phyloP scores from a whole-genome alignment of 2,797 vertebrate genomes.

The Gastrophryne carolinensis region DNA sequence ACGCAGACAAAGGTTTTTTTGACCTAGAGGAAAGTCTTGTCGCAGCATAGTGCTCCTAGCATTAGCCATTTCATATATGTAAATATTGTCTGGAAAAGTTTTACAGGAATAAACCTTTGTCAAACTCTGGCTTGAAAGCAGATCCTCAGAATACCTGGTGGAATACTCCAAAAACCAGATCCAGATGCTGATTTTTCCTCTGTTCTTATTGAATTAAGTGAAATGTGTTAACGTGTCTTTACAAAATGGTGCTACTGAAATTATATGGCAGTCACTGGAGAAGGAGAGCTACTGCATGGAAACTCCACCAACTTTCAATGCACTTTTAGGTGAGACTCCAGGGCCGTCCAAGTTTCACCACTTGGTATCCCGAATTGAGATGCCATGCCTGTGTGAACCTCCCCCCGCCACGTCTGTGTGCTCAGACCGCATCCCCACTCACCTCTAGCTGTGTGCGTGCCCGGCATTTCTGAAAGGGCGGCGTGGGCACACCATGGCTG shows the following conservation, averaged over 20 bases:
- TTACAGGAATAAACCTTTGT: constrained; percentile 77
- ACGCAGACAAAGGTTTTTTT: neutral
- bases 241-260: neutral
- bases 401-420: no score
- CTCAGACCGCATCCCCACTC: no score
- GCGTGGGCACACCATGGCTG: no score
- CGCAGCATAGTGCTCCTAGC: constrained; percentile 51
- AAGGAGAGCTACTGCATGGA: no score
- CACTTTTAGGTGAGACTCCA: no score
- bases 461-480: no score
- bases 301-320: no score
- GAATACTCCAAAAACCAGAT: constrained; percentile 80
- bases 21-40: neutral
- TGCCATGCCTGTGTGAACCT: no score
- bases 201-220: constrained; percentile 63
- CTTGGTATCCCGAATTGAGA: no score
- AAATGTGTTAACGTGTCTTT: neutral
- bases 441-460: no score
- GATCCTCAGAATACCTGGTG: constrained; percentile 82
- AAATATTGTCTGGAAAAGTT: constrained; percentile 68
- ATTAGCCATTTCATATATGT: constrained; percentile 3
- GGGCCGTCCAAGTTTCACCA: no score
- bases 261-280: neutral
- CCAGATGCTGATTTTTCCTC: constrained; percentile 78
- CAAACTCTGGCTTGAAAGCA: constrained; percentile 79